Evolutionary conservation across 1,140 invertebrate genomes (phyloP), one percentile per base, ranked within the genome.

Genomic region (Neodiprion fabricii): DNA sequence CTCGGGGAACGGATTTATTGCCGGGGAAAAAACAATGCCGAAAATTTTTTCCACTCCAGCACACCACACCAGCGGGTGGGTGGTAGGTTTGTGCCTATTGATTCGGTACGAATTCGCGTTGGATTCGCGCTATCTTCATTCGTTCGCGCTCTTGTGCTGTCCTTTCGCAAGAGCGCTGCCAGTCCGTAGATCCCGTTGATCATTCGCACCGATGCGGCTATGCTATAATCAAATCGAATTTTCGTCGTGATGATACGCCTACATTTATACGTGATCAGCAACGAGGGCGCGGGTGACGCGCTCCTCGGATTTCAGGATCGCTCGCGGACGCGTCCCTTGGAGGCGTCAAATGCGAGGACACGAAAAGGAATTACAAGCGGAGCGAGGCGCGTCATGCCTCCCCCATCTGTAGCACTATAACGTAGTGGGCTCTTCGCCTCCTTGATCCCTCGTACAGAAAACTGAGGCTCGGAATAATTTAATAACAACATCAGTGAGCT

Each of bases 381-480:
- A 61, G 53, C 1, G 71, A 71, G 71, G 76, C 69, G 65, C 80
- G 53, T 61, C 81, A 85, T 83, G 83, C 84, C 83, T 81, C 70
- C 77, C 80, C 82, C 83, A 86, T 86, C 85, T 83, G 82, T 77
- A 78, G 70, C 75, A 76, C 74, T 9, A 40, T 40, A 40, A 40
- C 28, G 28, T 40, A 17, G 53, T 12, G n/a, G 53, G 53, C 80
- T 81, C 83, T 84, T 80, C 84, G 78, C 53, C 71, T 74, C 78
- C 79, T 82, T 79, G 77, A 80, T 82, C 79, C 82, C 84, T 74
- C 75, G 71, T 78, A 76, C 80, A 80, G 81, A 82, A 86, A 86
- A 84, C 83, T 83, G 81, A 85, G 81, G 84, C 83, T 84, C 80
- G 80, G 82, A 86, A 86, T 86, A 86, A 86, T 86, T 86, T 79